Evolutionary conservation across 2,113 vertebrate genomes (phyloP), one percentile per base, ranked within the genome.

Genomic region (Oryzias curvinotus): DNA sequence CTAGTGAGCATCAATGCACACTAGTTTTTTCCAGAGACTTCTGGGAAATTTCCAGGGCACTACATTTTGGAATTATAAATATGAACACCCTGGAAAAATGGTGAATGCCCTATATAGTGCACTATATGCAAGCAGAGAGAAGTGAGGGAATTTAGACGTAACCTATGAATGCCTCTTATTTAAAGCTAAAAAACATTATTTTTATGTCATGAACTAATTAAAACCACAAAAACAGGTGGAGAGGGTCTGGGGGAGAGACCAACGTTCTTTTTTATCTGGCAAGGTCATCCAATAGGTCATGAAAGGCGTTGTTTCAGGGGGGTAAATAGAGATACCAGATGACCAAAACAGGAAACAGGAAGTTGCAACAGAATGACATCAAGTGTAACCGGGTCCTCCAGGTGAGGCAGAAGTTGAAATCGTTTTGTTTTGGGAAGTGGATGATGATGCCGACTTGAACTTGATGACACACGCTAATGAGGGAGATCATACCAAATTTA

Each of bases 261-360:
- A 3, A 52, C 66, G 62, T 36, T 63, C 45, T 1, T 4, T 21
- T 28, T 77, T 85, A 88, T 90, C 88, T 75, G 63, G 26, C 18
- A 36, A 65, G 80, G 84, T 87, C 85, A 88, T 89, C 87, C 78
- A 71, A 77, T 68, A 60, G 84, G 78, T 82, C 69, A 48, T 4
- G 71, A 82, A 82, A 86, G 85, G 69, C 84, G 81, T 84, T 83
- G 73, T 88, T 89, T 85, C 65, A n/a, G 76, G 56, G 12, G 65
- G 67, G 75, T 62, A 88, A 90, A 91, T 84, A 83, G 68, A 88
- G 69, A 77, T 57, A 68, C 87, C 90, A 83, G 81, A 88, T 88
- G 85, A 83, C 79, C 82, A 73, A 82, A 88, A 86, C 86, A 89
- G 91, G 90, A 93, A 91, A 88, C 76, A 88, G 91, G 92, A 92